phyloP scores from a whole-genome alignment of 2,888 invertebrate genomes.

The Enchytraeus crypticus region DNA sequence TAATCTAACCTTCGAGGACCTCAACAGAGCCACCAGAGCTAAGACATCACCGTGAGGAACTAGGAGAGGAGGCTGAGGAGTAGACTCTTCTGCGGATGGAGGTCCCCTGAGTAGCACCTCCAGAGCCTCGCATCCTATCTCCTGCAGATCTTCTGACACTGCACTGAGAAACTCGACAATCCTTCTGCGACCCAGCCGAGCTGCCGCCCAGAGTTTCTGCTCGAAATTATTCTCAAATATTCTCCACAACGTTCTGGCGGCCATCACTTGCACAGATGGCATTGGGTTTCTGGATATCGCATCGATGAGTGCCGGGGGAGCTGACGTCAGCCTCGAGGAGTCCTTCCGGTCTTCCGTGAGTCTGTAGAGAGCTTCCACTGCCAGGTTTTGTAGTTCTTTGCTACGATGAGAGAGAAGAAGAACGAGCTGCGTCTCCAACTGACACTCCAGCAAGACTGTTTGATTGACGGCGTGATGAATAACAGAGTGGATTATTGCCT shows the following conservation, averaged over 20 bases:
- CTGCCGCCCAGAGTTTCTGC: conserved; percentile 40
- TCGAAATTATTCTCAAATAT: conserved; percentile 41
- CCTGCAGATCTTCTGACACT: conserved; percentile 41
- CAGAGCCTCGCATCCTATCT: conserved; percentile 44
- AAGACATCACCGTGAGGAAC: neutral
- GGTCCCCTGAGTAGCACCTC: conserved; percentile 45
- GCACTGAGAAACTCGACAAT: conserved; percentile 44
- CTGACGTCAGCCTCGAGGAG: conserved; percentile 30
- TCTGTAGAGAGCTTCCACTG: conserved; percentile 40
- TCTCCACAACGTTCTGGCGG: conserved; percentile 44
- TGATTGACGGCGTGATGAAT: conserved; percentile 35
- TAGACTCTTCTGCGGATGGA: conserved; percentile 36
- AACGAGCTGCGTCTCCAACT: conserved; percentile 37
- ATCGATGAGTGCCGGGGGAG: conserved; percentile 34
- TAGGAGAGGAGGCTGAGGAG: conserved; percentile 13
- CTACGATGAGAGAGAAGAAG: conserved; percentile 31
- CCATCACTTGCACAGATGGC: conserved; percentile 32
- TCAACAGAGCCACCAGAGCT: neutral
- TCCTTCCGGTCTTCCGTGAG: conserved; percentile 38
- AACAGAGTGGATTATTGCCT: conserved; percentile 33
- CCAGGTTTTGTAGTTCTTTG: conserved; percentile 40
- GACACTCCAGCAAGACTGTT: conserved; percentile 36
- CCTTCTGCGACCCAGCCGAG: conserved; percentile 39
- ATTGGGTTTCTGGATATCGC: conserved; percentile 33
- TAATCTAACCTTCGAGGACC: conserved; percentile 23